Evolutionary conservation across 2,797 vertebrate genomes (phyloP).

Genomic region (Galago senegalensis): DNA sequence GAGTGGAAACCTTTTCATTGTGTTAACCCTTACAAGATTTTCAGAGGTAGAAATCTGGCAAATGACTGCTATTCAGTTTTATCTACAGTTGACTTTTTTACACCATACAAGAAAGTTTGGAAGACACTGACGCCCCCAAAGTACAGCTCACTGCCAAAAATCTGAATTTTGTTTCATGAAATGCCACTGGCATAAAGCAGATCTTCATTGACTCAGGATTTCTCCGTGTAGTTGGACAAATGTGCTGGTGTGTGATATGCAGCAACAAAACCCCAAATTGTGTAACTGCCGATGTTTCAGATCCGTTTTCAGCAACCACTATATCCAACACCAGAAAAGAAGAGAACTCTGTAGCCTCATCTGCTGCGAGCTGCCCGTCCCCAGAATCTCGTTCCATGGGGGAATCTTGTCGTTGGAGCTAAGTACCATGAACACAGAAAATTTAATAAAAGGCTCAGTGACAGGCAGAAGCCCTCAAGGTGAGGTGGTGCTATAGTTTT

Average conservation of each 20-base stretch:
- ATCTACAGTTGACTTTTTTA: constrained; percentile 77
- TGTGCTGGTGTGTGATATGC: constrained; percentile 62
- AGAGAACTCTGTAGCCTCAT: not conserved
- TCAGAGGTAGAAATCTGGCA: constrained; percentile 72
- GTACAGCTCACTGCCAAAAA: constrained; percentile 65
- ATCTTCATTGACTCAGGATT: constrained; percentile 80
- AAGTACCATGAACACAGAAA: constrained; percentile 55
- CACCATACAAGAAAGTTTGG: constrained; percentile 53
- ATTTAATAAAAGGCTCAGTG: constrained; percentile 65
- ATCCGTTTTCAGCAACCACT: constrained; percentile 50
- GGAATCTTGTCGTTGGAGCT: constrained; percentile 25
- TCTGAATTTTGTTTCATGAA: constrained; percentile 83
- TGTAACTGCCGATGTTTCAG: constrained; percentile 71
- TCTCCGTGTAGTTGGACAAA: constrained; percentile 67
- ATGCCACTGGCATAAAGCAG: constrained; percentile 72
- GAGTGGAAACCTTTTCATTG: constrained; percentile 69
- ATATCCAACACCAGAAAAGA: not conserved
- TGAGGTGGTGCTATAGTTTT: constrained; percentile 73
- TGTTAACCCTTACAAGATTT: constrained; percentile 67
- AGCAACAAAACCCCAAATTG: constrained; percentile 68
- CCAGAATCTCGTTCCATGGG: constrained; percentile 5
- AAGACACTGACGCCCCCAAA: constrained; percentile 65
- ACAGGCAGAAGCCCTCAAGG: constrained; percentile 76
- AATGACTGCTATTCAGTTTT: constrained; percentile 62
- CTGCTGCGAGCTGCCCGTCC: not conserved